phyloP scores from a whole-genome alignment of 2,113 vertebrate species.

The Ornithorhynchus anatinus region DNA sequence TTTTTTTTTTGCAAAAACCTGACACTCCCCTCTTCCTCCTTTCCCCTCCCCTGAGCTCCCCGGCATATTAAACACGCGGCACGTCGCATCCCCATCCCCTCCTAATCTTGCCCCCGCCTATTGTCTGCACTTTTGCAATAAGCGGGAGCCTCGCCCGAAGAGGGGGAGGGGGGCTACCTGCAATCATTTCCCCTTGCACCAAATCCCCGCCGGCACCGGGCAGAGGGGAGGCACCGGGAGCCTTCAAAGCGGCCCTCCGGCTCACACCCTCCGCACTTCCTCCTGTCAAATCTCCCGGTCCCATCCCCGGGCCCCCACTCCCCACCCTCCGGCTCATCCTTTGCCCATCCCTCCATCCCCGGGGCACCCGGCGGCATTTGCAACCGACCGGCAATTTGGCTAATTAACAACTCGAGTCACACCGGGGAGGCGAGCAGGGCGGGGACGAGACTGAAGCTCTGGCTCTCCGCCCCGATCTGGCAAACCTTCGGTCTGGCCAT shows the following conservation, averaged over 20 bases:
- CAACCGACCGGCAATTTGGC: slow-evolving; percentile 31
- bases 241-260: slow-evolving; percentile 45
- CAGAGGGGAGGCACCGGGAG: slow-evolving; percentile 10
- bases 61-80: slow-evolving; percentile 28
- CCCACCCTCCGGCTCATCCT: too few species aligned
- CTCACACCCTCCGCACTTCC: slow-evolving; percentile 48
- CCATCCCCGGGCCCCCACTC: too few species aligned
- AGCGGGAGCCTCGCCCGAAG: slow-evolving; percentile 25
- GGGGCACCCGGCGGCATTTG: slow-evolving; percentile 34
- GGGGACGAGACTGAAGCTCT: neutral
- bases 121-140: slow-evolving; percentile 59
- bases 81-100: slow-evolving; percentile 8
- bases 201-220: neutral
- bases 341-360: slow-evolving; percentile 4
- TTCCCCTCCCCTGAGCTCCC: neutral
- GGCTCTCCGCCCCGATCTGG: slow-evolving; percentile 13
- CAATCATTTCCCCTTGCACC: slow-evolving; percentile 8
- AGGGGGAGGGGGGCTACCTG: slow-evolving; percentile 18
- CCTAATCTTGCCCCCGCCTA: slow-evolving; percentile 32
- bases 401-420: slow-evolving; percentile 56
- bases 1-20: too few species aligned
- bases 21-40: neutral
- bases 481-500: slow-evolving; percentile 51
- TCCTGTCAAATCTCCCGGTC: slow-evolving; percentile 73
- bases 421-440: neutral